Evolutionary conservation across 2,888 invertebrate species (phyloP).

Genomic region (Ceramica pisi): DNA sequence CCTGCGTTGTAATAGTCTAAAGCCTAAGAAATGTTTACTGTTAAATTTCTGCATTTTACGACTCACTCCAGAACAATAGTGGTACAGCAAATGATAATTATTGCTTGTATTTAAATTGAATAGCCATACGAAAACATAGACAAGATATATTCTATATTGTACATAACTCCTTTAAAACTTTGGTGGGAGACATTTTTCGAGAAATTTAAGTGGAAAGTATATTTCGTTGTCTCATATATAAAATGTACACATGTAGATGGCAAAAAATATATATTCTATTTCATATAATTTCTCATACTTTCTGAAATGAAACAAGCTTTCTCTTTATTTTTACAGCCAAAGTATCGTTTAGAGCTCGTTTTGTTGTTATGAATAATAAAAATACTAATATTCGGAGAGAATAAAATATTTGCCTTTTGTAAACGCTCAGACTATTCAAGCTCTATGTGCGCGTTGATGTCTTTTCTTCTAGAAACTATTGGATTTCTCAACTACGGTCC

Average conservation of each 20-base stretch:
- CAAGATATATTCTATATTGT: neutral
- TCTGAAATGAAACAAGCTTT: conserved; percentile 28
- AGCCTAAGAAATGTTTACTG: conserved; percentile 44
- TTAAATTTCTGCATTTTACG: conserved; percentile 55
- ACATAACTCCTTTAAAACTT: neutral
- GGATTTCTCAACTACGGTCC: neutral
- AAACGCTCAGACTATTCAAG: neutral
- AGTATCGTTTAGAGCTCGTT: conserved; percentile 18
- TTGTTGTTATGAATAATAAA: conserved; percentile 10
- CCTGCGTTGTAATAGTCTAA: conserved; percentile 43
- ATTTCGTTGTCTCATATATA: neutral
- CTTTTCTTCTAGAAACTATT: conserved; percentile 37
- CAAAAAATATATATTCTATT: conserved; percentile 11
- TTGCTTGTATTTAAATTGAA: conserved; percentile 34
- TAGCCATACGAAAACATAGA: conserved; percentile 7
- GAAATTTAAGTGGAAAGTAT: neutral
- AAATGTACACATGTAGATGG: conserved; percentile 9
- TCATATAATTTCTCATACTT: conserved; percentile 20
- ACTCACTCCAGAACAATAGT: conserved; percentile 42
- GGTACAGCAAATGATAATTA: conserved; percentile 38
- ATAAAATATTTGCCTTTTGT: conserved; percentile 1
- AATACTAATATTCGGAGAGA: conserved; percentile 14
- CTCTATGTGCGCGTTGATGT: conserved; percentile 58
- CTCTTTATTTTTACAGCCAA: conserved; percentile 22
- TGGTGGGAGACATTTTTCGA: neutral